Evolutionary conservation across 2,797 vertebrate species (phyloP), one percentile per base, ranked within the genome.

Genomic region (Coranthus polyacanthus): DNA sequence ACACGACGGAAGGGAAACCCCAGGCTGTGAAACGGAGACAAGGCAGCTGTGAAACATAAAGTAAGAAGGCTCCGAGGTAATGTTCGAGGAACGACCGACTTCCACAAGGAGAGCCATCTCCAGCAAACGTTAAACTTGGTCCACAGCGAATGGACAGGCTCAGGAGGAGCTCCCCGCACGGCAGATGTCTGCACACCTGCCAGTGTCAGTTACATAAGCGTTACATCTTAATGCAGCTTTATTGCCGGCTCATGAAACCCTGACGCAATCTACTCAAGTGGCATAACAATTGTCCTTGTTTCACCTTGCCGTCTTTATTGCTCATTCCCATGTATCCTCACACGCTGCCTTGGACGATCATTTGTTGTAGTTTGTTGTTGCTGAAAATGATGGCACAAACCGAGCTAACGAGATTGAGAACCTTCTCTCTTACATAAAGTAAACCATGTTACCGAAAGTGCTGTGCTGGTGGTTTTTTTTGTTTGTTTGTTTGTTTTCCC

Each of bases 161-260:
- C 39, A 41, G 39, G 17, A 16, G 9, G 68, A 69, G 54, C 74
- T 49, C 54, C 55, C 26, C 16, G 18, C 57, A 52, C 51, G 67
- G 66, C 74, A 71, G 74, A 82, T 76, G 85, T 81, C 78, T 68
- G 62, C 81, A 83, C 75, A 82, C 64, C 83, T 88, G 87, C 75
- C 88, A 82, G 52, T 13, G 68, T 78, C 51, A 7, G 32, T 90
- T 84, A 87, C 75, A 56, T 1, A 2, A 77, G 60, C 41, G 0
- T 71, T 88, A 79, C 75, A 76, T 92, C 85, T 87, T 82, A 81
- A 86, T 86, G 74, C 44, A 0, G 38, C 68, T 75, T 81, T 65
- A 85, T 76, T 68, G 68, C 54, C 63, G 41, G 38, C 67, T 79
- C 68, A 76, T 82, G 76, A 88, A 84, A 77, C 50, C 61, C 51